Percentiles rank a stretch among this genome's conserved stretches.
Conservation (phyloP, 2,797 vertebrate species). For the Telmatherina bonti region DNA sequence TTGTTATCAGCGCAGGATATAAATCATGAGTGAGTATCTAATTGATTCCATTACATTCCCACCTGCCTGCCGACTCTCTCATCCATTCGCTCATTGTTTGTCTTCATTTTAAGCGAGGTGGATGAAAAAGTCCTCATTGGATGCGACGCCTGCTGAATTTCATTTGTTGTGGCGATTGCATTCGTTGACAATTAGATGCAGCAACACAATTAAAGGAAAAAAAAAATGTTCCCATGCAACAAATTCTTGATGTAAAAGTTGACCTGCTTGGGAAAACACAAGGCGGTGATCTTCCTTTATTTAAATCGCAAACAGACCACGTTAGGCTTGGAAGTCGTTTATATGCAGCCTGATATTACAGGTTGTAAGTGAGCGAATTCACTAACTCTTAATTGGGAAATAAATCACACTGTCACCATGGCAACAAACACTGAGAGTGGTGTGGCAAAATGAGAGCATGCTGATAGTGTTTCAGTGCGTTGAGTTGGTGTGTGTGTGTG, state of each 20-base stretch:
- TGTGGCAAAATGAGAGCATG: conserved; percentile 58
- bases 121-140: conserved; percentile 54
- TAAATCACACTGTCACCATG: conserved; percentile 73
- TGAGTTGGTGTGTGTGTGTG: conserved; percentile 16
- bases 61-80: conserved; percentile 68
- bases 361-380: conserved; percentile 65
- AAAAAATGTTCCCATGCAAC: conserved; percentile 32
- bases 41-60: conserved; percentile 80
- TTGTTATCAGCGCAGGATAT: conserved; percentile 73
- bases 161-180: conserved; percentile 39
- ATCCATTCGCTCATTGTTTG: conserved; percentile 68
- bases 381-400: conserved; percentile 77
- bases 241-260: conserved; percentile 40
- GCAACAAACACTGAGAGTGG: conserved; percentile 61
- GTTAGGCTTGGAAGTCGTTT: conserved; percentile 66
- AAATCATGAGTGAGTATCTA: conserved; percentile 77
- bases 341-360: conserved; percentile 64
- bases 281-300: conserved; percentile 39
- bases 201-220: conserved; percentile 35
- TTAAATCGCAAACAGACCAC: conserved; percentile 45
- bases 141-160: conserved; percentile 48
- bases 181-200: conserved; percentile 64
- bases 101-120: conserved; percentile 67
- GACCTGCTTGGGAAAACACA: conserved; percentile 31
- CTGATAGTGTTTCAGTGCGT: conserved; percentile 44